Percentiles rank a stretch among this genome's conserved stretches.
Evolutionary conservation across 2,888 invertebrate genomes (phyloP).

Genomic region (Scrobipalpa costella): DNA sequence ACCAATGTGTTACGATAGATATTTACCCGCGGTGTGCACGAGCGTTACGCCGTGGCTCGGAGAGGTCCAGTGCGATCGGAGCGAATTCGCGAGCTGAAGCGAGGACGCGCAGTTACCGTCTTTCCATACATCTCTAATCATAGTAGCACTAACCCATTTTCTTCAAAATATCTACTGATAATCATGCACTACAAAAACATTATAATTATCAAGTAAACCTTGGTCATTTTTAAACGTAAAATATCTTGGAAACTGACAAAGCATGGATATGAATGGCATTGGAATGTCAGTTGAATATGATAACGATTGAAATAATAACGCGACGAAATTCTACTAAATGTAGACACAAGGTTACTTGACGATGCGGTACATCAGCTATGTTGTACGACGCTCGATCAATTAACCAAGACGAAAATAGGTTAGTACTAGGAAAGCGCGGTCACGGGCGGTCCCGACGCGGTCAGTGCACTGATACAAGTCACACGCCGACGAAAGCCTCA

Average conservation of each 20-base stretch:
- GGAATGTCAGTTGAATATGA: constrained; percentile 20
- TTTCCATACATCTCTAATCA: constrained; percentile 54
- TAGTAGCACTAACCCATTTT: constrained; percentile 68
- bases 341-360: constrained; percentile 26
- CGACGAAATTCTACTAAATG: constrained; percentile 14
- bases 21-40: constrained; percentile 54
- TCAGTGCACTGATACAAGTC: constrained; percentile 75
- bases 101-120: constrained; percentile 66
- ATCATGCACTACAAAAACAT: constrained; percentile 23
- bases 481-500: constrained; percentile 82
- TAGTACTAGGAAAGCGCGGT: constrained; percentile 72
- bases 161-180: constrained; percentile 10
- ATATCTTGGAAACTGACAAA: constrained; percentile 5
- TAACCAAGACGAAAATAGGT: constrained; percentile 65
- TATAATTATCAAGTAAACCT: constrained; percentile 24
- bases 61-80: constrained; percentile 79
- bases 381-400: constrained; percentile 32
- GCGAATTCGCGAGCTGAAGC: constrained; percentile 68
- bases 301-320: constrained; percentile 8
- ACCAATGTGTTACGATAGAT: constrained; percentile 45
- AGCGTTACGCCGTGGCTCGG: constrained; percentile 64
- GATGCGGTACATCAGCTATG: constrained; percentile 26
- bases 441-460: constrained; percentile 74
- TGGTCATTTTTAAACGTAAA: constrained; percentile 10
- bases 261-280: constrained; percentile 15